Evolutionary conservation across 2,888 invertebrate genomes (phyloP), one percentile per base, ranked within the genome.

Genomic region (Philonicus albiceps): DNA sequence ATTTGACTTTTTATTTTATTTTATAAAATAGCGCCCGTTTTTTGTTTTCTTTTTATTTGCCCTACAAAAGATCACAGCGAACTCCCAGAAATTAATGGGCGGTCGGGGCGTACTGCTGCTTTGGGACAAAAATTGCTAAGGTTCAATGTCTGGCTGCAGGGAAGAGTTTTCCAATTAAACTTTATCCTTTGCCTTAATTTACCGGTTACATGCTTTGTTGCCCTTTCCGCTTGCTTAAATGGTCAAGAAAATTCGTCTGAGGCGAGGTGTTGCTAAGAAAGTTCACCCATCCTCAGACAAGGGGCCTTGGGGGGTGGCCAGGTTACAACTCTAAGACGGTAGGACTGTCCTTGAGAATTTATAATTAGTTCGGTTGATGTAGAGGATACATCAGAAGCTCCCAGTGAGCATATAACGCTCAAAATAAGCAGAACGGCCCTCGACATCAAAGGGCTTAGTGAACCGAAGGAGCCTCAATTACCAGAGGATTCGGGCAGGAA

Each of bases 111-210:
- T 11, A 6, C 22, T 22, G 1, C 55, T 8, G 55, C 64, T 27
- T 64, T 3, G 11, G 27, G n/a, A 11, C 74, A 11, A 78, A 37
- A 49, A 27, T 78, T 49, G 40, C 27, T 30, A 37, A 31, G 40
- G 34, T 83, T 34, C 31, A 37, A 34, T 88, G 88, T 88, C 86
- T 88, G 87, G 64, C 86, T 88, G 88, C 88, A 87, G 88, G 87
- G 87, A 87, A 80, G 88, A 92, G 91, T 92, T 92, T 92, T 92
- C 92, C 92, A 92, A 92, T 92, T 92, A 92, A 92, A 92, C 91
- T 92, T 92, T 91, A 91, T 92, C 92, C 91, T 91, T 91, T 90
- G 91, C 90, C 90, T 91, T 91, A 92, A 91, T 91, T 92, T 91
- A 91, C 91, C 90, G 91, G 91, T 91, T 91, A 91, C 91, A 92